phyloP scores from a whole-genome alignment of 2,797 vertebrate genomes.

The Epinephelus awoara region DNA sequence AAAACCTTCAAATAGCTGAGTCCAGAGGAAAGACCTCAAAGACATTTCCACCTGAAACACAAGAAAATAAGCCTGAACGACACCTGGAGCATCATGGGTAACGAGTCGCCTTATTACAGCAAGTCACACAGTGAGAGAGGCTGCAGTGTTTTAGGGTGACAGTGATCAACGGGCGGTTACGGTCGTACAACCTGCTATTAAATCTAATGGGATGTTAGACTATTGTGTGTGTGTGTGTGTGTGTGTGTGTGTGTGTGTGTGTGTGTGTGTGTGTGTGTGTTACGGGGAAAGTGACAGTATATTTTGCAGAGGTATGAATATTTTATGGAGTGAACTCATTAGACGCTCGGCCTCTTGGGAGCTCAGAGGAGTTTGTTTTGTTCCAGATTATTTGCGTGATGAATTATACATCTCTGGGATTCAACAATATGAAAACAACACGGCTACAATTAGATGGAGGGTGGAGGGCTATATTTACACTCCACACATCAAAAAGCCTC shows the following conservation, averaged over 20 bases:
- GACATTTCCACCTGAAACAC: neutral
- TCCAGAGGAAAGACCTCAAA: neutral
- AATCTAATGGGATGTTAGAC: constrained; percentile 55
- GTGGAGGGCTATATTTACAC: constrained; percentile 72
- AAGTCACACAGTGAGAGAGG: neutral
- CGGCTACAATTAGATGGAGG: constrained; percentile 63
- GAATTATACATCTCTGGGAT: constrained; percentile 78
- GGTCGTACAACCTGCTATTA: constrained; percentile 45
- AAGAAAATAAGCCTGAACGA: neutral
- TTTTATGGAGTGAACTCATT: constrained; percentile 78
- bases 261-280: constrained; percentile 21
- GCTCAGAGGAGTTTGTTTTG: constrained; percentile 74
- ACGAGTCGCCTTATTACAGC: neutral
- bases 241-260: constrained; percentile 21
- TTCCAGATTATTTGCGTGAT: constrained; percentile 80
- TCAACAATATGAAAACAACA: constrained; percentile 75
- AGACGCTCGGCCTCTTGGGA: constrained; percentile 70
- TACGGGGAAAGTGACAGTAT: constrained; percentile 55
- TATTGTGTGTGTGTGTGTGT: constrained; percentile 16
- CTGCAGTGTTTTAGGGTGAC: constrained; percentile 43
- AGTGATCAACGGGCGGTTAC: constrained; percentile 61
- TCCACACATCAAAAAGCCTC: constrained; percentile 55
- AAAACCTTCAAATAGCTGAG: neutral
- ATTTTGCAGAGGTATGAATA: constrained; percentile 76
- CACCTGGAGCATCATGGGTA: constrained; percentile 37